A percentile compares a stretch with the other conserved stretches of the same genome.
These are phyloP conservation scores for Drosophila siamana DNA, from an alignment of 2,888 invertebrate species.

Conservation along the genomic window DNA sequence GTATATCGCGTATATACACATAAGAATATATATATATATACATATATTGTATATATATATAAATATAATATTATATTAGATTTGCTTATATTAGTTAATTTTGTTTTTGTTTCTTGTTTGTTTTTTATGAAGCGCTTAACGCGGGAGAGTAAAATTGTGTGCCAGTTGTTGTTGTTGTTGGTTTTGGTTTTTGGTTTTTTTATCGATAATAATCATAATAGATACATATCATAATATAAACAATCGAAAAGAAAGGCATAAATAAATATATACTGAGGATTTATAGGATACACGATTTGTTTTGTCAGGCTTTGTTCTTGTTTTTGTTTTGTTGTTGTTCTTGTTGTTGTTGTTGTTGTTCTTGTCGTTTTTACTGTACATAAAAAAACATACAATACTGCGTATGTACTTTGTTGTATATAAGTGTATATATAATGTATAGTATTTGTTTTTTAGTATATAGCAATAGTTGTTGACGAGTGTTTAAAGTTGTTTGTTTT, in stretches of 20 bases:
- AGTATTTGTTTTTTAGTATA: slow-evolving; percentile 57
- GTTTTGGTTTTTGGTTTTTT: slow-evolving; percentile 29
- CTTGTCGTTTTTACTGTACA: slow-evolving; percentile 61
- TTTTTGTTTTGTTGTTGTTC: slow-evolving; percentile 45
- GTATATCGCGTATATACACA: slow-evolving; percentile 26
- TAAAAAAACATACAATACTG: slow-evolving; percentile 75
- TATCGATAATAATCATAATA: slow-evolving; percentile 61
- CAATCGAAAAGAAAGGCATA: slow-evolving; percentile 51
- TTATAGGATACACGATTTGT: slow-evolving; percentile 76
- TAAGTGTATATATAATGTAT: slow-evolving; percentile 71
- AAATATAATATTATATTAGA: slow-evolving; percentile 54
- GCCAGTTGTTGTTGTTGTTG: slow-evolving; percentile 53
- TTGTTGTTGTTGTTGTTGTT: slow-evolving; percentile 38
- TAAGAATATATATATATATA: slow-evolving; percentile 27
- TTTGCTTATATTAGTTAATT: slow-evolving; percentile 35
- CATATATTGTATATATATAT: slow-evolving; percentile 18
- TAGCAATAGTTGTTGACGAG: slow-evolving; percentile 73
- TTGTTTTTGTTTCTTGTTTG: slow-evolving; percentile 28
- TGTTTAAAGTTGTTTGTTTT: slow-evolving; percentile 59
- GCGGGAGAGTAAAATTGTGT: slow-evolving; percentile 80
- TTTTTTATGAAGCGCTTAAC: slow-evolving; percentile 60
- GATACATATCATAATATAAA: slow-evolving; percentile 46
- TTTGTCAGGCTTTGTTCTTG: slow-evolving; percentile 75
- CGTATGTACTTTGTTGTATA: slow-evolving; percentile 74
- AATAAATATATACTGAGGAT: slow-evolving; percentile 57